phyloP scores from a whole-genome alignment of 2,113 vertebrate species.

The Pelodiscus sinensis region DNA sequence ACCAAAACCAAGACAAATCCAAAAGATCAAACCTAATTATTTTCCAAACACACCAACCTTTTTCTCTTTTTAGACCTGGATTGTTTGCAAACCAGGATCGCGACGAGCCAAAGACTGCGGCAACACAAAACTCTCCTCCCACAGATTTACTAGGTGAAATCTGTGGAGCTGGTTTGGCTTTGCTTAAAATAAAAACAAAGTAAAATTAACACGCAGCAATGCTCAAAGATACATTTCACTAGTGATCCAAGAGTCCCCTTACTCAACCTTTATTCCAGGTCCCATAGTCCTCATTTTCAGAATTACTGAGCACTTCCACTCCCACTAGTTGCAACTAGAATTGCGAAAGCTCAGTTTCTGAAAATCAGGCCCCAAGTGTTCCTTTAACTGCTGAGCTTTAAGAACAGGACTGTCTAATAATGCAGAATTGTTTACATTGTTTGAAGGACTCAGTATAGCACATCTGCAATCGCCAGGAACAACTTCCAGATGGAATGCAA shows the following conservation, averaged over 20 bases:
- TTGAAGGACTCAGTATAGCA: constrained; percentile 15
- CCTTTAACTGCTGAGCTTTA: constrained; percentile 1
- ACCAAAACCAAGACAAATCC: not conserved
- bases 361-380: not conserved
- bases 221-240: not conserved
- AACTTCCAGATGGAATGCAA: constrained; percentile 24
- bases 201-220: constrained; percentile 26
- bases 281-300: not conserved
- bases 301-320: constrained; percentile 16
- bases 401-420: not conserved
- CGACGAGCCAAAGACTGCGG: constrained; percentile 91
- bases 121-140: constrained; percentile 96
- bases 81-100: constrained; percentile 97
- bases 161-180: constrained; percentile 94
- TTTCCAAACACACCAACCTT: constrained; percentile 83
- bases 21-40: not conserved
- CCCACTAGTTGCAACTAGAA: not conserved
- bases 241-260: not conserved
- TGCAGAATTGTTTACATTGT: not conserved
- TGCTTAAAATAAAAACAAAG: constrained; percentile 84
- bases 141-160: constrained; percentile 97
- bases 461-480: not conserved
- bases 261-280: not conserved
- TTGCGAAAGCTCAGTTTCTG: constrained; percentile 2
- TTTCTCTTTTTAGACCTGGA: constrained; percentile 93